Evolutionary conservation across 92 coral and sea anemone genomes (phyloP).

Genomic region (Parazoanthus swiftii): DNA sequence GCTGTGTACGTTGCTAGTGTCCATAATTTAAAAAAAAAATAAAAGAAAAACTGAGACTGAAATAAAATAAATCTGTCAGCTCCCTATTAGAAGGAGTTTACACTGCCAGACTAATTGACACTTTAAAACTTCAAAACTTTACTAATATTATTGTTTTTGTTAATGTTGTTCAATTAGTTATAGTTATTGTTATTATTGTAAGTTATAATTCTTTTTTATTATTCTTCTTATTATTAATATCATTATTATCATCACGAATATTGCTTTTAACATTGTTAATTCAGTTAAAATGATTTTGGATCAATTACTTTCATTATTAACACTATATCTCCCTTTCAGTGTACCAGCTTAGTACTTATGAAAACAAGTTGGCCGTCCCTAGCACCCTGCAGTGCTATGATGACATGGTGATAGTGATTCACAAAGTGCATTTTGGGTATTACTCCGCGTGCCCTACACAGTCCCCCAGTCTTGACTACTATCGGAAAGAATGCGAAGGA

Average conservation of each 20-base stretch:
- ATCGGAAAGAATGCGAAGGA: constrained; percentile 19
- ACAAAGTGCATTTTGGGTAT: not conserved
- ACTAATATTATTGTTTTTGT: too few relatives aligned
- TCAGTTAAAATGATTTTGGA: not conserved
- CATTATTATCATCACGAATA: too few relatives aligned
- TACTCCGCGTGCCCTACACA: not conserved
- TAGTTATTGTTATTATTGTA: not conserved
- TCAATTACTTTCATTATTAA: not conserved
- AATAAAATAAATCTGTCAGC: too few relatives aligned
- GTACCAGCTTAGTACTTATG: not conserved
- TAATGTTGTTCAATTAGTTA: too few relatives aligned
- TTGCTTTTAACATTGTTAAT: not conserved
- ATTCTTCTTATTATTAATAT: too few relatives aligned
- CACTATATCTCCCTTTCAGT: constrained; percentile 1
- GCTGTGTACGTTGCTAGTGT: too few relatives aligned
- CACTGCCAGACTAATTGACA: too few relatives aligned
- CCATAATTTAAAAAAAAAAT: too few relatives aligned
- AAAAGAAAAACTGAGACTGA: too few relatives aligned
- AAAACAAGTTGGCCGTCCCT: not conserved
- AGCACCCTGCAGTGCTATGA: constrained; percentile 26
- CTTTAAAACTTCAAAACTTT: too few relatives aligned
- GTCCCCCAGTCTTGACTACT: constrained; percentile 23
- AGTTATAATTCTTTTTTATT: too few relatives aligned
- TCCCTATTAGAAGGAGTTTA: too few relatives aligned
- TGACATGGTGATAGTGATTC: constrained; percentile 30